Evolutionary conservation across 2,113 vertebrate species (phyloP), one percentile per base, ranked within the genome.

Genomic region (Puffinus mauretanicus): DNA sequence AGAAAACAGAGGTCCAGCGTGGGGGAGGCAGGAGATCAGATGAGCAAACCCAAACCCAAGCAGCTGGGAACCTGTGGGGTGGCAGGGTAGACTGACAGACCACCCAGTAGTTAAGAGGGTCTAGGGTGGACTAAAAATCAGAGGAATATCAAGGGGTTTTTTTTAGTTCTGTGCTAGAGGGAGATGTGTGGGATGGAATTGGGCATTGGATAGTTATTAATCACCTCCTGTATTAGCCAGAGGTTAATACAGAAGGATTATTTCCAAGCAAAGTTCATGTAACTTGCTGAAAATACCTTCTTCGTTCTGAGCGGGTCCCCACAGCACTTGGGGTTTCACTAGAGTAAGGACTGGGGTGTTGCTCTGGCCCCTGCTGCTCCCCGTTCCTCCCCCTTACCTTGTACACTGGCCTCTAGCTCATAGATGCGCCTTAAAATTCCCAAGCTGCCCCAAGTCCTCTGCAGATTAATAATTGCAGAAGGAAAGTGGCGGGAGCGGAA

Each of bases 401-500:
- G 20, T 34, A 26, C 34, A 1, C 54, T 55, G 54, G 11, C 66
- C 49, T 85, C 0, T 7, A 69, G 78, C 70, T 87, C 4, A 1
- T 54, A 85, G 71, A 72, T 54, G 34, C 7, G 8, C 70, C 27
- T 19, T 55, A 44, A 61, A 51, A 24, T 49, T 47, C 84, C 36
- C 77, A 89, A 46, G 38, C 34, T 75, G 22, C 42, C 10, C 44
- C 30, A 49, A 49, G 49, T 77, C 30, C 52, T 89, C 86, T 49
- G 73, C 88, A 84, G 88, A 61, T 87, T 84, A 93, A 88, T 88
- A 75, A 94, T 29, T 80, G 78, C 67, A 93, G 86, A 46, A 61
- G 61, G 65, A 62, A 82, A 76, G 84, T 16, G 25, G 57, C 1
- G 2, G 83, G 44, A 91, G 38, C 5, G 2, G 80, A 81, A 92